Conservation (phyloP, 1,140 invertebrate genomes). For the Coelopa frigida region DNA sequence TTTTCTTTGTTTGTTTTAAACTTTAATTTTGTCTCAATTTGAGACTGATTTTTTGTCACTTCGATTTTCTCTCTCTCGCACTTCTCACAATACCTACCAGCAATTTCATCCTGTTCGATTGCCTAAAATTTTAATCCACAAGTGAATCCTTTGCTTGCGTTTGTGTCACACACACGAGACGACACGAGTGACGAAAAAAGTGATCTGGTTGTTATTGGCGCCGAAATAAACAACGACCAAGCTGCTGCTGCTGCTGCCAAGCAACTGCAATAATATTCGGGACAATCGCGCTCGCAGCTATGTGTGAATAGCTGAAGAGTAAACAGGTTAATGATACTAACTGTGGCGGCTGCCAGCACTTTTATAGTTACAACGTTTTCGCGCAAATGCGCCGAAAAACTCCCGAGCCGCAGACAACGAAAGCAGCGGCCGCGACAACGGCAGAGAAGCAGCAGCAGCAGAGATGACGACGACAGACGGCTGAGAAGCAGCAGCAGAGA, state of each 20-base stretch:
- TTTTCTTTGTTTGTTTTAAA: not conserved
- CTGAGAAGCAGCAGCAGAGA: not conserved
- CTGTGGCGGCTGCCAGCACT: slow-evolving; percentile 28
- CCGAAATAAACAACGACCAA: slow-evolving; percentile 13
- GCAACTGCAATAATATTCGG: not conserved
- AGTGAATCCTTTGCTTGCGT: slow-evolving; percentile 4
- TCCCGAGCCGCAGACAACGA: slow-evolving; percentile 2
- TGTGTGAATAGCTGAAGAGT: slow-evolving; percentile 35
- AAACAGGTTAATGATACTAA: slow-evolving; percentile 44
- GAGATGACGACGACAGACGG: not conserved
- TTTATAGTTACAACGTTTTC: slow-evolving; percentile 34
- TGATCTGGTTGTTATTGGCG: too few species aligned
- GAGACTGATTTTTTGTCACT: not conserved
- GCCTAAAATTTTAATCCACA: not conserved
- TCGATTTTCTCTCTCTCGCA: not conserved
- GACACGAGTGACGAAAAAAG: slow-evolving; percentile 11
- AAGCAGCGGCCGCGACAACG: not conserved
- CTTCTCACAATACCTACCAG: slow-evolving; percentile 14
- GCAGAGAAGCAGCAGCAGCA: not conserved
- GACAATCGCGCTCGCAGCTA: slow-evolving; percentile 14
- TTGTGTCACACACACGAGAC: slow-evolving; percentile 8
- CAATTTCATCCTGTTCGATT: slow-evolving; percentile 17
- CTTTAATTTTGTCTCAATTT: too few species aligned
- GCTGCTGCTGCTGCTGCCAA: slow-evolving; percentile 2
- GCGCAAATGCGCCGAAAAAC: slow-evolving; percentile 1